Base-by-base conservation (phyloP, 1,140 invertebrate genomes). In the Pseudomyrmex flavicornis region DNA sequence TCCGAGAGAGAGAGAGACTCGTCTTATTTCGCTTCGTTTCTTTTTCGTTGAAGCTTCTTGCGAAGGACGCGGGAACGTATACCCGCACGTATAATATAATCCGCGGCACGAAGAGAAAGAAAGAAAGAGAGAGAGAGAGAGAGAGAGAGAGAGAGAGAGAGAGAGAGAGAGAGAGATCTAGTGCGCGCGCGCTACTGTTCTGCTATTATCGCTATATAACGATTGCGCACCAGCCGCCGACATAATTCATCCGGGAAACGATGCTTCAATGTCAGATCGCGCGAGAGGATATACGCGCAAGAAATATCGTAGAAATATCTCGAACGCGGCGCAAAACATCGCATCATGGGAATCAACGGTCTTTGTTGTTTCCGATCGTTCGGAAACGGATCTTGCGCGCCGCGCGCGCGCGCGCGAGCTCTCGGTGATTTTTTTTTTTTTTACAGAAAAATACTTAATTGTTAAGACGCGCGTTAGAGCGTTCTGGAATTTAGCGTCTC, bases 11-110 rank as follows among this genome's bases (percentile, higher is more conserved):
- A 26, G 35, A 35, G 35, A 35, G 35, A 68, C n/a, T 68, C 56
- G 80, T 87, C 75, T 83, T 58, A 44, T 74, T 65, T 59, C 54
- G 52, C 44, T 12, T 58, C 13, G 15, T 83, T 76, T 72, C 72
- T 76, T 76, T 63, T 52, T 9, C 50, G 15, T 48, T 17, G 69
- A 73, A 77, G 62, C 56, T 87, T 87, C 52, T 86, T 77, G 61
- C 48, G 22, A 52, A 52, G 15, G 54, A 72, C 58, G 54, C 26
- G 35, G 50, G 4, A 72, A 22, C 35, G 62, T 46, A 35, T 35
- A 35, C 35, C 35, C 7, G 35, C 4, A 50, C 10, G 22, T 26
- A 22, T 48, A 68, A 65, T 26, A 3, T 3, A 26, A 26, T 9
- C 56, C 13, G 20, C 20, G 52, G 10, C 26, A 22, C 56, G 17